These are phyloP conservation scores for Petrosia ficiformis DNA, from an alignment of 37 sponge, comb jelly and placozoan species.

Conservation along the genomic window DNA sequence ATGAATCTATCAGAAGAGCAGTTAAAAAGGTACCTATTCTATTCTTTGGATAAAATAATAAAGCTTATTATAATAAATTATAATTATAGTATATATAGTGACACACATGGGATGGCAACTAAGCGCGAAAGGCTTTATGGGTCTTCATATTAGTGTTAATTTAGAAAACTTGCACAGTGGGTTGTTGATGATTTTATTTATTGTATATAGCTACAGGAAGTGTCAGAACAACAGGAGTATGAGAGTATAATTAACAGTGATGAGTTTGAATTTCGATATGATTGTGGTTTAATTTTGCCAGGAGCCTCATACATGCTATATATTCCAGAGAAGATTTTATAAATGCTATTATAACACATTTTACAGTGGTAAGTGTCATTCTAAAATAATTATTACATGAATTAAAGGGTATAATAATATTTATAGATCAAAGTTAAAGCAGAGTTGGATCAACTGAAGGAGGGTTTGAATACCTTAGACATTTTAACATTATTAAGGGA, in stretches of 20 bases:
- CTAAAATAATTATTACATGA: not conserved
- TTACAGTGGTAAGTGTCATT: not conserved
- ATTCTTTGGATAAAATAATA: no score
- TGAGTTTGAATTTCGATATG: constrained; percentile 9
- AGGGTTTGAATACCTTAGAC: not conserved
- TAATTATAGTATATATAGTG: no score
- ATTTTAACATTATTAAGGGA: not conserved
- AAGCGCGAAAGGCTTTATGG: no score
- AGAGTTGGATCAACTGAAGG: constrained; percentile 4
- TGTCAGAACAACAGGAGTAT: constrained; percentile 5
- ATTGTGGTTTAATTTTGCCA: constrained; percentile 13
- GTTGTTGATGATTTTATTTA: not conserved
- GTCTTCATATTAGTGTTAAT: no score
- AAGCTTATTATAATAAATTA: no score
- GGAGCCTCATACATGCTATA: no score
- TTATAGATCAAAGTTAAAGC: not conserved
- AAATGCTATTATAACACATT: not conserved
- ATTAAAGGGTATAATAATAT: not conserved
- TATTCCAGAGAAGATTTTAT: not conserved
- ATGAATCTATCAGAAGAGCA: not conserved
- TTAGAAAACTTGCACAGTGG: no score
- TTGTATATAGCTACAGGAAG: constrained; percentile 7
- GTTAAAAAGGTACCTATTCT: constrained; percentile 8
- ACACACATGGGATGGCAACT: no score
- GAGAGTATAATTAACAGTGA: not conserved